These are phyloP conservation scores for Octopus sinensis DNA, from an alignment of 1,140 invertebrate genomes.

Conservation along the genomic window DNA sequence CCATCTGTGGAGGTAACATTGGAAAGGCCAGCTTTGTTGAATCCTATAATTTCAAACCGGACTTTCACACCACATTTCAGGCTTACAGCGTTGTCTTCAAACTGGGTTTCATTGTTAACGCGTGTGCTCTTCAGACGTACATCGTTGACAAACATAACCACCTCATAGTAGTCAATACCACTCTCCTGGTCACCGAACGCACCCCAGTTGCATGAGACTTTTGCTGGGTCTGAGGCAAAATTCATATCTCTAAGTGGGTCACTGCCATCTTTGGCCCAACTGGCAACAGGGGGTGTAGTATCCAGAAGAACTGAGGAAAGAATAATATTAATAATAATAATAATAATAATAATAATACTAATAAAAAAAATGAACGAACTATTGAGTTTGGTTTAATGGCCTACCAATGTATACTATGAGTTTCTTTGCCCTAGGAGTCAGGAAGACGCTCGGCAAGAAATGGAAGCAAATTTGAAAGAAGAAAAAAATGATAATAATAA, in stretches of 20 bases:
- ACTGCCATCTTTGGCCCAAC: constrained; percentile 27
- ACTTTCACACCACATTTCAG: constrained; percentile 27
- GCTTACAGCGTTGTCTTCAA: constrained; percentile 27
- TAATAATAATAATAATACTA: no score
- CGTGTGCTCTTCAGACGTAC: constrained; percentile 17
- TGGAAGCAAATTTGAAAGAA: no score
- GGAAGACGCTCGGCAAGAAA: no score
- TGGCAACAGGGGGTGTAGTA: constrained; percentile 26
- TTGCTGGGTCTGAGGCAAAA: constrained; percentile 31
- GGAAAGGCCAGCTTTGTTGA: constrained; percentile 27
- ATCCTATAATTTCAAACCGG: constrained; percentile 20
- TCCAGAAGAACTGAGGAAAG: constrained; percentile 32
- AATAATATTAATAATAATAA: constrained; percentile 16
- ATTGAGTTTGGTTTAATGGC: no score
- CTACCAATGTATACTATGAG: no score
- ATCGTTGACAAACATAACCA: constrained; percentile 29
- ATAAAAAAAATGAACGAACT: no score
- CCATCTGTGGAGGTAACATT: constrained; percentile 23
- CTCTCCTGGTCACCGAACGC: constrained; percentile 35
- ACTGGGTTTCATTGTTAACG: constrained; percentile 15
- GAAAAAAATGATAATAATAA: no score
- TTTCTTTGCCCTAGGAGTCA: no score
- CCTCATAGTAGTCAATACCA: constrained; percentile 23
- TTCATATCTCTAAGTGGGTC: constrained; percentile 22
- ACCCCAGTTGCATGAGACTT: constrained; percentile 21